Evolutionary conservation across 2,888 invertebrate genomes (phyloP), one percentile per base, ranked within the genome.

Genomic region (Beris chalybata): DNA sequence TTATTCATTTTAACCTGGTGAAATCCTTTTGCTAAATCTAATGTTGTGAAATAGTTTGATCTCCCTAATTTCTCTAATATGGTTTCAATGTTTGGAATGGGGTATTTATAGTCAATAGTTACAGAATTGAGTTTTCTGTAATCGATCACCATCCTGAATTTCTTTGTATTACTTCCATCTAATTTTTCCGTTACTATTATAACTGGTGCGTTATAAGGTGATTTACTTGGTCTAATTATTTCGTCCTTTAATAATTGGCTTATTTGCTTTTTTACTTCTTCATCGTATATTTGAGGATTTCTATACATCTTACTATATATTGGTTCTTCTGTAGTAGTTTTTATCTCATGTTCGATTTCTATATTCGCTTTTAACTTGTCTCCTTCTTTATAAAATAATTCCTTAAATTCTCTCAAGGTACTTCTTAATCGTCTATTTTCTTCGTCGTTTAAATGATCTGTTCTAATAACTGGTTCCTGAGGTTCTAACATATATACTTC

Each of bases 31-130:
- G 22, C 22, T 22, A 22, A 22, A 22, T 22, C 22, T 22, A 22
- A 22, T 22, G 22, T 22, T 22, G 22, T 22, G 22, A 22, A 22
- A 22, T 22, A 22, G 22, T 48, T 59, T 48, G 59, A 48, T 48
- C 59, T 9, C 6, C 59, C 59, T 29, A 59, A 32, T 31, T 59
- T 59, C 15, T 50, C 48, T 32, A 59, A 38, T 11, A 59, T 59
- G 22, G 13, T 22, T 15, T 59, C 50, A 15, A 59, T 59, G 30
- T 59, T 50, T 31, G 59, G 59, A 32, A 48, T 43, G n/a, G 59
- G 59, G 29, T 32, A 43, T 13, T 31, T 59, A 29, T 59, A 48
- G 11, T 59, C 48, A 4, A 22, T 22, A 31, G 59, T 59, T 3
- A 59, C 59, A 13, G 47, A 32, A 31, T 59, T 59, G 5, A 59